phyloP scores from a whole-genome alignment of 2,113 vertebrate genomes.

The Crypturellus undulatus region DNA sequence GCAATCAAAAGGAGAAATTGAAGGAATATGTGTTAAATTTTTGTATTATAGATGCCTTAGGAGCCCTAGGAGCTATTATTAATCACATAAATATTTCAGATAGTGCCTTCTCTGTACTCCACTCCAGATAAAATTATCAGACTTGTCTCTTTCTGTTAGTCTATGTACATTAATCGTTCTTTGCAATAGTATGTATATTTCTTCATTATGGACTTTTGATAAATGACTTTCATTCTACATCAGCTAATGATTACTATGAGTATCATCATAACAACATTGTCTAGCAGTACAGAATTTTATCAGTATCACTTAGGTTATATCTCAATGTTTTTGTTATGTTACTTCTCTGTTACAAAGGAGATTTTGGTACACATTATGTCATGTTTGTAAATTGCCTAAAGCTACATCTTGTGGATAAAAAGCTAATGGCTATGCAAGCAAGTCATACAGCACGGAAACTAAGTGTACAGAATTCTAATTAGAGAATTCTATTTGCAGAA shows the following conservation, averaged over 20 bases:
- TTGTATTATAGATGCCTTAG: neutral
- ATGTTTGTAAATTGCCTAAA: neutral
- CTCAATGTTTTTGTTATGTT: neutral
- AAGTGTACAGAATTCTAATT: neutral
- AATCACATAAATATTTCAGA: neutral
- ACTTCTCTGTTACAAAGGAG: neutral
- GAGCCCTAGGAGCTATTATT: neutral
- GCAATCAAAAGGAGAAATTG: neutral
- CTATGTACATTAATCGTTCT: neutral
- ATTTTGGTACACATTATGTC: neutral
- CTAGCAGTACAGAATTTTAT: neutral
- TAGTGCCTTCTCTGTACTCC: neutral
- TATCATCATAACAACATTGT: neutral
- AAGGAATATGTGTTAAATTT: neutral
- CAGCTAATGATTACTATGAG: neutral
- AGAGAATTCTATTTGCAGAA: too few species aligned
- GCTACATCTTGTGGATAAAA: neutral
- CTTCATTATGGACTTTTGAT: neutral
- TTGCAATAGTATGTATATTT: neutral
- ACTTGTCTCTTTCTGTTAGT: neutral
- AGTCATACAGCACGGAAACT: neutral
- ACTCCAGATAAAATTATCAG: neutral
- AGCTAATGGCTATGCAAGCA: neutral
- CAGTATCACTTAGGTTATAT: neutral
- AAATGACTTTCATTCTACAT: neutral